These are phyloP conservation scores for Geopemphigus sp. DNA, from an alignment of 1,140 invertebrate genomes.

Conservation along the genomic window DNA sequence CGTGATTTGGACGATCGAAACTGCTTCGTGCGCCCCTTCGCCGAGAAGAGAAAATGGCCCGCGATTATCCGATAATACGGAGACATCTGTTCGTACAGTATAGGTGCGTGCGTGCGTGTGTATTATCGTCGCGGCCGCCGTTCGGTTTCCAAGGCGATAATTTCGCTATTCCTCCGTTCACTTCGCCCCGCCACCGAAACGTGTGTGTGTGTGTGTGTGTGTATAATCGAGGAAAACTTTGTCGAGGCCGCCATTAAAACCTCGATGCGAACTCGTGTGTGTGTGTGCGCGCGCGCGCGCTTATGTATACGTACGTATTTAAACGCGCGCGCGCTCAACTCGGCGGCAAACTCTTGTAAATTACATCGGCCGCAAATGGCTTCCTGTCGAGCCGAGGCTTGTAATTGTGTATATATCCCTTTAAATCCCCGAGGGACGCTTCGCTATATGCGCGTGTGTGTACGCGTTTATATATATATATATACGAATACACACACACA, in stretches of 20 bases:
- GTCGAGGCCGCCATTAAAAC: constrained; percentile 46
- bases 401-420: constrained; percentile 48
- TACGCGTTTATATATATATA: background rate
- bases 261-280: background rate
- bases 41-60: background rate
- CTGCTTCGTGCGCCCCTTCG: too few relatives aligned
- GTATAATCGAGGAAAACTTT: constrained; percentile 43
- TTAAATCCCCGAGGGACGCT: constrained; percentile 37
- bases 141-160: constrained; percentile 47
- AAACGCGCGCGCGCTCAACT: constrained; percentile 42
- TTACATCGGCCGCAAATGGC: constrained; percentile 49
- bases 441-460: background rate
- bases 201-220: background rate
- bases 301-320: constrained; percentile 23
- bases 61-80: background rate
- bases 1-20: too few relatives aligned
- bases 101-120: background rate
- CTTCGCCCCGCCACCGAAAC: background rate
- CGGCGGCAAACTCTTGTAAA: constrained; percentile 47
- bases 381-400: constrained; percentile 46
- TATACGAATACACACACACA: background rate
- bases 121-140: background rate
- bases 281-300: background rate
- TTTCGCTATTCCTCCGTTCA: background rate
- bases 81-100: constrained; percentile 27